phyloP scores from a whole-genome alignment of 2,888 invertebrate genomes.

The Lasioglossum morio region DNA sequence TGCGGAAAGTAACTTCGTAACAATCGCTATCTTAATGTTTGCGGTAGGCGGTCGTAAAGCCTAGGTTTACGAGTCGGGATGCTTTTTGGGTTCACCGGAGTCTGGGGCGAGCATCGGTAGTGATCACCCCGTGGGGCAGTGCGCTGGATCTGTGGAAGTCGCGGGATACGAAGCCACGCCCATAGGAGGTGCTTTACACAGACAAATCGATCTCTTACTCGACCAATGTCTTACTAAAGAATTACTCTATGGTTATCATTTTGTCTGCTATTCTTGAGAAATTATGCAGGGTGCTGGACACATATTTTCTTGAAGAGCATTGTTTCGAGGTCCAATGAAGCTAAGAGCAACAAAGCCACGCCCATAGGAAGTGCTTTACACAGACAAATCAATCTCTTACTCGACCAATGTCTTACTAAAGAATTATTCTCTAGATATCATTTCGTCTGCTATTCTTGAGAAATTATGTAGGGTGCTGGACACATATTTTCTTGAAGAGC shows the following conservation, averaged over 20 bases:
- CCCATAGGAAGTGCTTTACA: neutral
- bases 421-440: neutral
- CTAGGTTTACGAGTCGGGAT: slow-evolving; percentile 29
- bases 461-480: neutral
- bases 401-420: no score
- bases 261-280: neutral
- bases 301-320: neutral
- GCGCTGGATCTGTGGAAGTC: neutral
- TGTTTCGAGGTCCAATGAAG: neutral
- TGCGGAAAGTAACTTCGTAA: slow-evolving; percentile 9
- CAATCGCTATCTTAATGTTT: slow-evolving; percentile 29
- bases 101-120: neutral
- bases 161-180: neutral
- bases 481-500: neutral
- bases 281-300: neutral
- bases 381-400: neutral
- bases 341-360: neutral
- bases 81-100: neutral
- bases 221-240: no score
- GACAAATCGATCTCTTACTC: neutral
- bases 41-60: slow-evolving; percentile 26
- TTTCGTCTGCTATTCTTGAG: neutral
- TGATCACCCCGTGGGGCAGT: neutral
- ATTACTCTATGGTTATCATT: neutral
- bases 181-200: neutral